A percentile compares a stretch with the other conserved stretches of the same genome.
Evolutionary conservation across 2,888 invertebrate genomes (phyloP).

Genomic region (Oeneis ivallda): DNA sequence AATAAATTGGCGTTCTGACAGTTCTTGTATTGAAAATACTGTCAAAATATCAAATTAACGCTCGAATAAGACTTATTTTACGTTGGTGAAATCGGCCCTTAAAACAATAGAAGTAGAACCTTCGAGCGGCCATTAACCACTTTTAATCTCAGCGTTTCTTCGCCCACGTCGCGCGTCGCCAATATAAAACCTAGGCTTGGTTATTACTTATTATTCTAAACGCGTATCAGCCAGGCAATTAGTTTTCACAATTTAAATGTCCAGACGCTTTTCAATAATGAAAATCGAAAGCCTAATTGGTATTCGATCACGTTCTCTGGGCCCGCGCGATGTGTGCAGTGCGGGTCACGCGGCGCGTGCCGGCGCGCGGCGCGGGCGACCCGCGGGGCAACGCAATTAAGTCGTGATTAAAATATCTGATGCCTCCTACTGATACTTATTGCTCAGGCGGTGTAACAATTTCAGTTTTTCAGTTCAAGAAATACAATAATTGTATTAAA

Average conservation of each 20-base stretch:
- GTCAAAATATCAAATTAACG: no score
- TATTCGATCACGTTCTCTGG: background rate
- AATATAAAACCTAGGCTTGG: background rate
- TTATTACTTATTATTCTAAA: slow-evolving; percentile 4
- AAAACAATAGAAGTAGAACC: no score
- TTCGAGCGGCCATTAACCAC: background rate
- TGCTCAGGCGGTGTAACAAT: background rate
- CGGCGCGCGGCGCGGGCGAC: no score
- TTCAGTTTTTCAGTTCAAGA: no score
- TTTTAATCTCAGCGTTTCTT: background rate
- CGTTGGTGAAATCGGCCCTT: no score
- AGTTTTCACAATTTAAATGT: slow-evolving; percentile 3
- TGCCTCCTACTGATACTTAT: background rate
- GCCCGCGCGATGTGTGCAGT: background rate
- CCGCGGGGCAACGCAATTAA: slow-evolving; percentile 7
- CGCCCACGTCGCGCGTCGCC: background rate
- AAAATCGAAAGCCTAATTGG: slow-evolving; percentile 5
- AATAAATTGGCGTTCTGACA: no score
- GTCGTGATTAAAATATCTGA: slow-evolving; percentile 16
- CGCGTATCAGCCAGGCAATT: background rate
- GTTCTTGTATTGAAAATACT: no score
- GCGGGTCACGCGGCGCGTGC: background rate
- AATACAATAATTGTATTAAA: no score
- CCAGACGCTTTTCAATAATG: background rate
- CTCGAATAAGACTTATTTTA: no score